Base-by-base conservation (phyloP, 2,888 invertebrate genomes). In the Ormyrus labotus region DNA sequence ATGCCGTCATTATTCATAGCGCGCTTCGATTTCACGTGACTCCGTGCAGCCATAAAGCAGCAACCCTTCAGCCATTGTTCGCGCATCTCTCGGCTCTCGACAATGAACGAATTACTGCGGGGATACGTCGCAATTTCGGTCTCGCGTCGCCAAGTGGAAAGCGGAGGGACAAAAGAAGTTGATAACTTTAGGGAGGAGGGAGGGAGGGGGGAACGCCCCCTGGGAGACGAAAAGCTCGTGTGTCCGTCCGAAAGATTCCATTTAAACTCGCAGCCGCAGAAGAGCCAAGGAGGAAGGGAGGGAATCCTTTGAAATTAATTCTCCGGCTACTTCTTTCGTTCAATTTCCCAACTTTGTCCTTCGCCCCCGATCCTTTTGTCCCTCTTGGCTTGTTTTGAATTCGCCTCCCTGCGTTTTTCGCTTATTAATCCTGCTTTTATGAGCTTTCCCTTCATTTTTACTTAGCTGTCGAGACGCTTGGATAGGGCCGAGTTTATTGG, bases 281-380 rank as follows among this genome's bases (percentile, higher is more conserved):
- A n/a, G 13, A 5, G 57, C n/a, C 55, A 55, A 51, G 34, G 34
- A 11, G 10, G 58, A 9, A 70, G 13, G n/a, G 47, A 53, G 63
- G 13, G 60, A 45, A 61, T 63, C 64, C 64, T 73, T 64, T 73
- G 64, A 73, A 73, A 73, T 73, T 73, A 55, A 73, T 64, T 73
- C 72, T 19, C 53, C 71, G 65, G 13, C 48, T 51, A 6, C 13
- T 61, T 63, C 61, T 53, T 63, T 72, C 72, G 34, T 72, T 47
- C 45, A 53, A 34, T 70, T 70, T 70, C 58, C 48, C 50, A n/a
- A 58, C 68, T 10, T 11, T 45, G 4, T 9, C 4, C 55, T 68
- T 34, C 34, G 34, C 55, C 13, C 3, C 8, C 55, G 11, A n/a
- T 69, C 47, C 11, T 45, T 6, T 47, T 9, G 6, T 45, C 8